Percentiles rank a stretch among this genome's conserved stretches.
Conservation (phyloP, 2,113 vertebrate species). For the Psilopsiagon aurifrons region DNA sequence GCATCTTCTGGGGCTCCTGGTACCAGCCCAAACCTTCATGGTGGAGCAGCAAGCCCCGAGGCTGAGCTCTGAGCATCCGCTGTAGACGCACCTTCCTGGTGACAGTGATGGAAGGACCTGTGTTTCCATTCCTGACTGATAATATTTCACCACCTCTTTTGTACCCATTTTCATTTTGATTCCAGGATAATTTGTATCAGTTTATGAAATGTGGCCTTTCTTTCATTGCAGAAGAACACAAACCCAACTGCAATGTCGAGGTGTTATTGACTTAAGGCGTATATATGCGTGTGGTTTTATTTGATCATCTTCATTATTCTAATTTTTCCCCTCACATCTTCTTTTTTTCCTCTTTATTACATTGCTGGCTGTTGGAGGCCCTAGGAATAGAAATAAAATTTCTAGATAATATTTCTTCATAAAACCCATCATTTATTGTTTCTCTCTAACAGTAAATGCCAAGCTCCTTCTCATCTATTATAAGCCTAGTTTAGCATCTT, state of each 20-base stretch:
- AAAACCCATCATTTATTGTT: conserved; percentile 73
- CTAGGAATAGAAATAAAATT: conserved; percentile 55
- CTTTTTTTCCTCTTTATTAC: conserved; percentile 51
- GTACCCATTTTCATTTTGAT: conserved; percentile 48
- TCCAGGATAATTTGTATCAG: conserved; percentile 38
- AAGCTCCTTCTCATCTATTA: conserved; percentile 22
- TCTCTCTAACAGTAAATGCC: conserved; percentile 30
- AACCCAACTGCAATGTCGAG: background rate
- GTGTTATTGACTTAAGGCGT: conserved; percentile 27
- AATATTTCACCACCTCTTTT: conserved; percentile 43
- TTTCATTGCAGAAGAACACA: conserved; percentile 8
- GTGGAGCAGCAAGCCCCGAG: background rate
- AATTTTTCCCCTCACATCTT: conserved; percentile 28
- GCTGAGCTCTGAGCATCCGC: background rate
- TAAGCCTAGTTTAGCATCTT: background rate
- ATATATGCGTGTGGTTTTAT: background rate
- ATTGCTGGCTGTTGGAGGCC: conserved; percentile 17
- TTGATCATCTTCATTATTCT: conserved; percentile 55
- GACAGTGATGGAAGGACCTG: conserved; percentile 2
- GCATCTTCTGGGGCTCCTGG: background rate
- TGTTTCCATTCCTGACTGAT: conserved; percentile 6
- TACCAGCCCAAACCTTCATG: rapidly evolving
- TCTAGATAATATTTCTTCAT: conserved; percentile 70
- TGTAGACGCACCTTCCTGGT: background rate
- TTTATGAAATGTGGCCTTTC: conserved; percentile 35